Evolutionary conservation across 1,140 invertebrate species (phyloP), one percentile per base, ranked within the genome.

Genomic region (Myzus persicae): DNA sequence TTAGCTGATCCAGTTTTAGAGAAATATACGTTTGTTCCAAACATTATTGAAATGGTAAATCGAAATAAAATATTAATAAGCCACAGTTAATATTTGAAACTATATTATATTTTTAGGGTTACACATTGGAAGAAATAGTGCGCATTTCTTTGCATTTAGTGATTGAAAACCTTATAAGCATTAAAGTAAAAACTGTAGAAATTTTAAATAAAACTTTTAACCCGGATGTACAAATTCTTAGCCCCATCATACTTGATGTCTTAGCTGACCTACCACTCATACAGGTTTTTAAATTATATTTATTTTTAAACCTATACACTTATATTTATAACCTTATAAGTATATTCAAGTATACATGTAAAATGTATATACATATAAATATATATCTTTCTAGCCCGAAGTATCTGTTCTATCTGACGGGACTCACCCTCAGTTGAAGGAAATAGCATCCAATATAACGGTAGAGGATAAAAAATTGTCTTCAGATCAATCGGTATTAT

Each of bases 151-250:
- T 97, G 8, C 97, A 99, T 94, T 94, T 98, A 1, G 96, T 97
- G 1, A 94, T 98, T 1, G 98, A 99, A 95, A 99, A 98, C 95
- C 95, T 96, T 48, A 95, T 96, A 44, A 95, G 95, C 0, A 96
- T 96, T 42, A 97, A 97, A 95, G 95, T 99, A 0, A 98, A 97
- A 94, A 96, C 97, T 7, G 95, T 98, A 9, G 98, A 99, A 95
- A 94, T 96, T 5, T 94, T 96, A 2, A 96, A 96, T 90, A 95
- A 95, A 20, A 59, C 44, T 42, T 91, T 87, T 40, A 84, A 94
- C 54, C 84, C 94, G 95, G 96, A 94, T 95, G 96, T 36, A 95
- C 96, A 87, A 94, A 95, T 48, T 94, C 95, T 91, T 94, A 94
- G 14, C 94, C 95, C 11, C 94, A 96, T 93, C 95, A 93, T 95